Conservation (phyloP, 2,888 invertebrate species). For the Cephus rjabovi region DNA sequence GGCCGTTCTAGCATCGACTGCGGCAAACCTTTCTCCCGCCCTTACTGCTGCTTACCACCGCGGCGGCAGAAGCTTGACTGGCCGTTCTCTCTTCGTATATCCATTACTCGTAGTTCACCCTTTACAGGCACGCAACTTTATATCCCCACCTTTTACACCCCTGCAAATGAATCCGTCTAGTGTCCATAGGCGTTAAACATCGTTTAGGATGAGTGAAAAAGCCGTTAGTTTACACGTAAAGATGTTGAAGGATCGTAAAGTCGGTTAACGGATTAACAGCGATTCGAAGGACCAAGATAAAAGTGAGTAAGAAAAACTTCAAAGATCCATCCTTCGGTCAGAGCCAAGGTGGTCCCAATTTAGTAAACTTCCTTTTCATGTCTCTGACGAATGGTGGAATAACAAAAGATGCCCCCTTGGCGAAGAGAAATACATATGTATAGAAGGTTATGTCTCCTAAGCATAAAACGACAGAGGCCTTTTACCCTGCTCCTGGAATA, state of each 20-base stretch:
- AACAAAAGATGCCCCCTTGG: background rate
- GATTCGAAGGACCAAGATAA: background rate
- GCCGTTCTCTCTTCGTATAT: background rate
- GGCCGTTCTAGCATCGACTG: background rate
- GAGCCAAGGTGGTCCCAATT: background rate
- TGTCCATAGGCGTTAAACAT: background rate
- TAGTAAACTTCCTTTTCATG: background rate
- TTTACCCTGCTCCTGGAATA: background rate
- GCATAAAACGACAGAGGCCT: background rate
- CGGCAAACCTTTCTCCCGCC: background rate
- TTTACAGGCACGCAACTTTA: background rate
- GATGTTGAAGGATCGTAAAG: background rate
- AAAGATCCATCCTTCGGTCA: background rate
- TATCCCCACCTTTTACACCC: background rate
- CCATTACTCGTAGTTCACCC: background rate
- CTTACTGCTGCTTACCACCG: background rate
- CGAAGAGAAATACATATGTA: background rate
- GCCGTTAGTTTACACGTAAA: background rate
- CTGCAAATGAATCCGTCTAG: background rate
- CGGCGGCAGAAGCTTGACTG: conserved; percentile 1
- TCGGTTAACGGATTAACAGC: background rate
- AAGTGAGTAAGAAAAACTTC: background rate
- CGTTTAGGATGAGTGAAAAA: background rate
- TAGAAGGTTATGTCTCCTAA: background rate
- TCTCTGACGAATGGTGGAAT: background rate